These are phyloP conservation scores for Eurypyga helias DNA, from an alignment of 2,113 vertebrate genomes.

Conservation along the genomic window DNA sequence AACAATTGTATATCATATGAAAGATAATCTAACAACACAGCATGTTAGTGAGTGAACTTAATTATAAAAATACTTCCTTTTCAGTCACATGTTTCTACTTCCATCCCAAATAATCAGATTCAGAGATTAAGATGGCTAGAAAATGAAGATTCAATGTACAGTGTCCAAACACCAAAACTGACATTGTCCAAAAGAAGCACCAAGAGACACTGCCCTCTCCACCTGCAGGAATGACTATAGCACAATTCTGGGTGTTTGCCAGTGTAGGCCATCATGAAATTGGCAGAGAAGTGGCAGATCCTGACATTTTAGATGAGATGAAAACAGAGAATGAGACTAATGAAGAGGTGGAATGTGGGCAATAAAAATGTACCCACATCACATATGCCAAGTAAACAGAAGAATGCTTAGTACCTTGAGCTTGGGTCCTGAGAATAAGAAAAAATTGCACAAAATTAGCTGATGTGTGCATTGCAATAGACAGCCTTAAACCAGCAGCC, in stretches of 20 bases:
- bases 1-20: neutral
- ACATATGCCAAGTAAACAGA: slow-evolving; percentile 59
- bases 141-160: neutral
- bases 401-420: slow-evolving; percentile 16
- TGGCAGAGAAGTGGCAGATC: slow-evolving; percentile 44
- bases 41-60: neutral
- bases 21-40: neutral
- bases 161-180: neutral
- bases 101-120: neutral
- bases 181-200: neutral
- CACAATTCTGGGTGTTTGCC: neutral
- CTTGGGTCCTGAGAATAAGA: neutral
- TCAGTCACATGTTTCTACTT: neutral
- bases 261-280: neutral
- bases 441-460: neutral
- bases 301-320: slow-evolving; percentile 61
- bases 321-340: slow-evolving; percentile 54
- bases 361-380: slow-evolving; percentile 57
- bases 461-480: neutral
- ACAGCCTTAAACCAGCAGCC: neutral
- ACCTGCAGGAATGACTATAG: neutral
- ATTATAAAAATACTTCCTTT: neutral
- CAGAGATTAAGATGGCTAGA: neutral
- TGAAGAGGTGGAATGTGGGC: slow-evolving; percentile 59
- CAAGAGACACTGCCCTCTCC: neutral